A percentile compares a stretch with the other conserved stretches of the same genome.
phyloP scores from a whole-genome alignment of 1,140 invertebrate species.

The Listronotus oregonensis region DNA sequence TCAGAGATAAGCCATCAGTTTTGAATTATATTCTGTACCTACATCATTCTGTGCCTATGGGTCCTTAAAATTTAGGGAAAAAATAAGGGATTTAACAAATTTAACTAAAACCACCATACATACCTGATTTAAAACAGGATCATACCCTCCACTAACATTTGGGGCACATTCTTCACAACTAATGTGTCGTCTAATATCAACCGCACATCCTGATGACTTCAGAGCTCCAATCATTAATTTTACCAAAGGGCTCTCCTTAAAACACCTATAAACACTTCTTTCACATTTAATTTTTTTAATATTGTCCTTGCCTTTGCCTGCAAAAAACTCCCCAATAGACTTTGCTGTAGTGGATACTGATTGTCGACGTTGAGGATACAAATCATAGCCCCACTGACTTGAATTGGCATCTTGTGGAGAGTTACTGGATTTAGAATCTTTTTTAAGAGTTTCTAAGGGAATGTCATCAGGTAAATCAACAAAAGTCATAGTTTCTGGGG shows the following conservation, averaged over 20 bases:
- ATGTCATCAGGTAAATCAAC: conserved; percentile 3
- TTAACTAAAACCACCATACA: neutral
- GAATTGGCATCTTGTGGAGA: conserved; percentile 31
- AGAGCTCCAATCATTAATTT: conserved; percentile 86
- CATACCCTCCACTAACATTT: conserved; percentile 88
- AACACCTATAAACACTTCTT: conserved; percentile 74
- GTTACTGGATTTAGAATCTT: neutral
- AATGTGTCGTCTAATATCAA: conserved; percentile 86
- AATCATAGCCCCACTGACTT: conserved; percentile 73
- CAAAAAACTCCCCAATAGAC: conserved; percentile 62
- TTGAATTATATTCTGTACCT: no score
- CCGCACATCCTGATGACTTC: conserved; percentile 78
- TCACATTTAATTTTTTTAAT: conserved; percentile 80
- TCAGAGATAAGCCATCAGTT: no score
- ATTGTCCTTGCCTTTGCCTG: conserved; percentile 67
- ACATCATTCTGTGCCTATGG: no score
- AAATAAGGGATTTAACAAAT: neutral
- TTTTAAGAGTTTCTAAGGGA: neutral
- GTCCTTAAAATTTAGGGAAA: no score
- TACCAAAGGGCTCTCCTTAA: conserved; percentile 80
- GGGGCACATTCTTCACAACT: conserved; percentile 88
- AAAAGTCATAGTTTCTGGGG: conserved; percentile 10
- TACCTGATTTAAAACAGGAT: conserved; percentile 84
- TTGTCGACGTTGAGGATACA: conserved; percentile 83
- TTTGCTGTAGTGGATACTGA: conserved; percentile 56